These are phyloP conservation scores for Stichopus chloronotus DNA, from an alignment of 35 echinoderm and acorn worm genomes.

Conservation along the genomic window DNA sequence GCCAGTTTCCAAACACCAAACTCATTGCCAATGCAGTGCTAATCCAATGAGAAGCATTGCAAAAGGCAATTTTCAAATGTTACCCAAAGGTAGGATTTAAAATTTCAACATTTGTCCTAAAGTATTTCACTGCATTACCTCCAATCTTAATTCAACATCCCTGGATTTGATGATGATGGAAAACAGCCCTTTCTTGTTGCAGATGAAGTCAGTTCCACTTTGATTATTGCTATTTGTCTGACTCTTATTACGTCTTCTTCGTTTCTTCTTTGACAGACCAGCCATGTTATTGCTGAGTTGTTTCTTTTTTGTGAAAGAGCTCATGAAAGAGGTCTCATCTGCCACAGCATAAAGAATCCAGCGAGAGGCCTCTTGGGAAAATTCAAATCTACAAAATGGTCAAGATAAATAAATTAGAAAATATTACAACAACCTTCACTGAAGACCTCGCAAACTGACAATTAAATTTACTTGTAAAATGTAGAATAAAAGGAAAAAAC, in stretches of 20 bases:
- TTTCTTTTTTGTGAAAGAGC: slow-evolving; percentile 28
- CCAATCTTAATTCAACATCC: neutral
- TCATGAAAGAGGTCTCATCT: slow-evolving; percentile 40
- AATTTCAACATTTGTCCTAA: neutral
- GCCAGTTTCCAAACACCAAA: neutral
- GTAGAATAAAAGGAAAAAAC: too few relatives aligned
- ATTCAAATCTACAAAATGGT: slow-evolving; percentile 13
- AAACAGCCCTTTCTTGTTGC: neutral
- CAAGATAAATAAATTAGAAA: neutral
- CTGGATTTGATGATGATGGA: neutral
- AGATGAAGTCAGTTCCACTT: neutral
- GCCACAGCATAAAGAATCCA: slow-evolving; percentile 36
- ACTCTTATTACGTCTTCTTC: neutral
- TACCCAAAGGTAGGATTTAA: neutral
- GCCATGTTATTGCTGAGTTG: slow-evolving; percentile 27
- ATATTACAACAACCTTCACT: neutral
- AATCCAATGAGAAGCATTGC: neutral
- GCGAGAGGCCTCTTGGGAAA: slow-evolving; percentile 8
- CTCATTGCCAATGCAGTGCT: neutral
- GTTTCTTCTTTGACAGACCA: neutral
- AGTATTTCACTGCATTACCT: slow-evolving; percentile 2
- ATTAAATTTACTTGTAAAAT: too few relatives aligned
- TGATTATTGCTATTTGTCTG: neutral
- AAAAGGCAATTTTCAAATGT: neutral
- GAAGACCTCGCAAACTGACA: too few relatives aligned